Evolutionary conservation across 2,888 invertebrate genomes (phyloP).

Genomic region (Hemistola chrysoprasaria): DNA sequence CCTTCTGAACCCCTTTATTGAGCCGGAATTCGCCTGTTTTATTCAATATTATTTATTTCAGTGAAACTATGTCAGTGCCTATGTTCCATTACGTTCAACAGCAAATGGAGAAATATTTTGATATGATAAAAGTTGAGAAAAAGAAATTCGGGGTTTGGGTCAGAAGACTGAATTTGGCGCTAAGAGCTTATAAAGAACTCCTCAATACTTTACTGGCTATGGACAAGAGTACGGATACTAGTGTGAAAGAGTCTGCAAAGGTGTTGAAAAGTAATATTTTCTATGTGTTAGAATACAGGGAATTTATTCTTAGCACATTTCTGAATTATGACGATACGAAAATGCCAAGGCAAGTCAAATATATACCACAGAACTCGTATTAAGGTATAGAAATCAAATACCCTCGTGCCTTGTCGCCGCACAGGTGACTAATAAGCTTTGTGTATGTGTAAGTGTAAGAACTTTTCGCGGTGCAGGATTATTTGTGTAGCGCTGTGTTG

Average conservation of each 20-base stretch:
- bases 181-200: constrained; percentile 91
- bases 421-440: too few species aligned
- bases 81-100: constrained; percentile 97
- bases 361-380: constrained; percentile 6
- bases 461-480: too few species aligned
- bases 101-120: constrained; percentile 92
- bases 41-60: constrained; percentile 60
- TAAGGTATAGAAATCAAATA: too few species aligned
- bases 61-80: constrained; percentile 95
- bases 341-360: constrained; percentile 88
- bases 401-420: too few species aligned
- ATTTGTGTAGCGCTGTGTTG: too few species aligned
- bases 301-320: constrained; percentile 91
- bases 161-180: constrained; percentile 91
- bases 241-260: constrained; percentile 89
- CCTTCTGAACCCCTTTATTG: constrained; percentile 3
- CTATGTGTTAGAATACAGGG: constrained; percentile 96
- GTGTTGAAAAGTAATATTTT: constrained; percentile 95
- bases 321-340: constrained; percentile 92
- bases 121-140: constrained; percentile 93
- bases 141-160: constrained; percentile 92
- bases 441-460: too few species aligned
- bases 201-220: constrained; percentile 91
- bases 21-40: constrained; percentile 2
- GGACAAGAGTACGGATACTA: constrained; percentile 87